Percentiles rank a stretch among this genome's conserved stretches.
Conservation (phyloP, 2,888 invertebrate genomes). For the Laothoe populi region DNA sequence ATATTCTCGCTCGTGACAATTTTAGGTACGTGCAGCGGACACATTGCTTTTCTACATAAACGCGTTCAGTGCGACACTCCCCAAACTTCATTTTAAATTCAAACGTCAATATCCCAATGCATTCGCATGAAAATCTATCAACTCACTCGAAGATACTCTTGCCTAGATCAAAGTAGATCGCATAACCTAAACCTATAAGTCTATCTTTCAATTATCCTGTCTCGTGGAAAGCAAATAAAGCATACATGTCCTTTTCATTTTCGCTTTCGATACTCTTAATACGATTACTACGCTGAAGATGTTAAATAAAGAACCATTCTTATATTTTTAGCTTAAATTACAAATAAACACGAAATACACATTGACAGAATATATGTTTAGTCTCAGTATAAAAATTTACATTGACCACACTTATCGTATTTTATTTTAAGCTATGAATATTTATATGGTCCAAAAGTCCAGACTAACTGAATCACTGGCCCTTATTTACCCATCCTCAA, state of each 20-base stretch:
- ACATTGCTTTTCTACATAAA: slow-evolving; percentile 10
- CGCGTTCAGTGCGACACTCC: slow-evolving; percentile 18
- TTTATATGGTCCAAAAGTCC: too few relatives aligned
- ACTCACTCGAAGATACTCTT: slow-evolving; percentile 24
- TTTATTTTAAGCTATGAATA: too few relatives aligned
- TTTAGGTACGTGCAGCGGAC: slow-evolving; percentile 15
- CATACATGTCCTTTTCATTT: slow-evolving; percentile 69
- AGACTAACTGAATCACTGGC: too few relatives aligned
- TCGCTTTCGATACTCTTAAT: slow-evolving; percentile 60
- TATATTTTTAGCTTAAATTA: slow-evolving; percentile 28
- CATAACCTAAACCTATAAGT: slow-evolving; percentile 76
- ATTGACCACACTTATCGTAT: too few relatives aligned
- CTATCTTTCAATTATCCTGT: slow-evolving; percentile 79
- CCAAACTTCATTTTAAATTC: slow-evolving; percentile 25
- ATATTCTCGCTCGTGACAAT: slow-evolving; percentile 15
- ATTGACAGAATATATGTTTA: too few relatives aligned
- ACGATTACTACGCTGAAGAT: slow-evolving; percentile 25
- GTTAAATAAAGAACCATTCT: slow-evolving; percentile 24
- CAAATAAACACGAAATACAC: neutral
- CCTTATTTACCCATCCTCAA: too few relatives aligned
- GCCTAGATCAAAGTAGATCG: slow-evolving; percentile 52
- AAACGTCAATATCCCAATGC: slow-evolving; percentile 15
- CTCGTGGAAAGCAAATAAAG: slow-evolving; percentile 71
- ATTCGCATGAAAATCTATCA: slow-evolving; percentile 26
- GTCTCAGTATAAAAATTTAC: too few relatives aligned